Conservation (phyloP, 2,797 vertebrate species). For the Ctenopoma multispine region DNA sequence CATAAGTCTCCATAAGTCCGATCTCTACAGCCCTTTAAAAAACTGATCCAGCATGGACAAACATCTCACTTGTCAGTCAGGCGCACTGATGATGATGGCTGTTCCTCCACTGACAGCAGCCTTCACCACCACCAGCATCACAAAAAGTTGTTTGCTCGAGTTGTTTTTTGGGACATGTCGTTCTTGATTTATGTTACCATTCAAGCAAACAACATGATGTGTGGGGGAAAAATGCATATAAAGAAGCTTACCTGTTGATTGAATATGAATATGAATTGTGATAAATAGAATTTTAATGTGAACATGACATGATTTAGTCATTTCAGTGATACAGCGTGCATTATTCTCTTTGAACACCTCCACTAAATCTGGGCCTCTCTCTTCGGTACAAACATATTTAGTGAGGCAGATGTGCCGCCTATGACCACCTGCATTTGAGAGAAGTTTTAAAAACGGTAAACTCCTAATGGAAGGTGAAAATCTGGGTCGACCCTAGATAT, state of each 20-base stretch:
- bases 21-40: not conserved
- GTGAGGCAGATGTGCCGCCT: slow-evolving; percentile 13
- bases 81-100: slow-evolving; percentile 18
- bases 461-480: slow-evolving; percentile 36
- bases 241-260: not conserved
- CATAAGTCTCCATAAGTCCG: no score
- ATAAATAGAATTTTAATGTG: not conserved
- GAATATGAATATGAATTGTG: slow-evolving; percentile 4
- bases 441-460: slow-evolving; percentile 46
- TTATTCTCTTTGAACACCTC: slow-evolving; percentile 13
- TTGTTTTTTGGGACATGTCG: not conserved
- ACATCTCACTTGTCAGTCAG: not conserved
- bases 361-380: slow-evolving; percentile 29
- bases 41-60: not conserved
- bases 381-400: slow-evolving; percentile 20
- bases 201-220: not conserved
- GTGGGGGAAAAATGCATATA: not conserved
- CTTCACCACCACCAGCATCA: not conserved
- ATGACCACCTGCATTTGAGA: slow-evolving; percentile 37
- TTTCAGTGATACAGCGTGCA: not conserved
- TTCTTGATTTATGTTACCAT: not conserved
- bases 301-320: slow-evolving; percentile 7
- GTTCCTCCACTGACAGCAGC: slow-evolving; percentile 6
- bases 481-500: slow-evolving; percentile 35
- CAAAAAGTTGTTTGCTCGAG: not conserved